Evolutionary conservation across 2,113 vertebrate species (phyloP).

Genomic region (Eurypyga helias): DNA sequence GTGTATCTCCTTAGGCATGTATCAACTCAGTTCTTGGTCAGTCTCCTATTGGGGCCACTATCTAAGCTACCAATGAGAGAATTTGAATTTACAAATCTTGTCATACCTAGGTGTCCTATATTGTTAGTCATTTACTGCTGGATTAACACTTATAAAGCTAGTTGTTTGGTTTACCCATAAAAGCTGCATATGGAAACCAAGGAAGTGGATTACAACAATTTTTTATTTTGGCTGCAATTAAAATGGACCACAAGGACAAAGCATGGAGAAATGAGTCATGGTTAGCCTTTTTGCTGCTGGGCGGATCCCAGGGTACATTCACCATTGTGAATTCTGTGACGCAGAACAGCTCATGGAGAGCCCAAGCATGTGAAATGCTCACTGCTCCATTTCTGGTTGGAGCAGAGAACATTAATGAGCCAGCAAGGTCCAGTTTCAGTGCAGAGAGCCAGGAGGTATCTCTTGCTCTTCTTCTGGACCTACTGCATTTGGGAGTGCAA

Average conservation of each 20-base stretch:
- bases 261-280: not conserved
- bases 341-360: fast-evolving
- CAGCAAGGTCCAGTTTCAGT: not conserved
- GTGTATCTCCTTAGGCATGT: not conserved
- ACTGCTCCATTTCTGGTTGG: not conserved
- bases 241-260: not conserved
- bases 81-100: not conserved
- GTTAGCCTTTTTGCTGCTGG: not conserved
- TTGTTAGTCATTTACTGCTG: not conserved
- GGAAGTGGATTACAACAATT: not conserved
- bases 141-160: not conserved
- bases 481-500: not conserved
- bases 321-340: not conserved
- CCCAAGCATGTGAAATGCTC: fast-evolving
- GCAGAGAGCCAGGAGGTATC: not conserved
- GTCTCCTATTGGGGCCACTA: not conserved
- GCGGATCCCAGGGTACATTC: fast-evolving
- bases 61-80: not conserved
- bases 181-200: not conserved
- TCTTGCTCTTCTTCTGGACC: not conserved
- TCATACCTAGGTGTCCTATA: not conserved
- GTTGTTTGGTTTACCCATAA: not conserved
- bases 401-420: not conserved
- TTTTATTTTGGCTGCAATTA: not conserved
- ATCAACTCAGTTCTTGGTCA: not conserved